Base-by-base conservation (phyloP, 2,797 vertebrate genomes). In the Eospalax fontanierii region DNA sequence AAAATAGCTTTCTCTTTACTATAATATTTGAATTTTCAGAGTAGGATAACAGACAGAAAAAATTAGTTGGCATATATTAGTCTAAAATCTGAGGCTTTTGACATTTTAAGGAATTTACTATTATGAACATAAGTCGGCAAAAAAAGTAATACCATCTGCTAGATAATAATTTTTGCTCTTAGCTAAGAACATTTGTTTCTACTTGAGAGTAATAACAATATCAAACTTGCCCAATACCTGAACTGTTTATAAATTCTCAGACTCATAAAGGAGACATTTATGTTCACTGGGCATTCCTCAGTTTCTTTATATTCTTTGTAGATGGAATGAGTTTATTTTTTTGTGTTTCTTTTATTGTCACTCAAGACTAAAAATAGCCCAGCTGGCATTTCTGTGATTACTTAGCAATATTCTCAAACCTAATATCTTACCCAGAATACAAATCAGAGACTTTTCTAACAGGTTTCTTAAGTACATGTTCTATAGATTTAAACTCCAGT, bases 61-160 rank as follows among this genome's bases (percentile, higher is more conserved):
- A 84, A 83, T 91, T 90, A 86, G 50, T 66, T 81, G 91, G 24
- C 74, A 19, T 84, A 43, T 94, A 21, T 87, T 95, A 93, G 73
- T 70, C 92, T 93, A 80, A 97, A 96, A 61, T 95, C 30, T 89
- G 71, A 95, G 87, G 95, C 93, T 92, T 93, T 78, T 76, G 97
- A 61, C 68, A 90, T 81, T 96, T 74, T 95, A 95, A 91, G 35
- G 85, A n/a, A 82, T 94, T 74, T 97, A 96, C 71, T 59, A 57
- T 89, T 93, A 76, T 61, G 89, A 97, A 90, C 26, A 84, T 65
- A 95, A 68, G 70, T 87, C 96, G 78, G 59, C 92, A 95, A 94
- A 78, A 84, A 94, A 93, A 94, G 30, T 87, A 91, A 91, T 96
- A 74, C 93, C 43, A 96, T 97, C 82, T 82, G 68, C 89, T 93